Percentiles rank a stretch among this genome's conserved stretches.
These are phyloP conservation scores for Carcharodon carcharias DNA, from an alignment of 2,797 vertebrate genomes.

Conservation along the genomic window DNA sequence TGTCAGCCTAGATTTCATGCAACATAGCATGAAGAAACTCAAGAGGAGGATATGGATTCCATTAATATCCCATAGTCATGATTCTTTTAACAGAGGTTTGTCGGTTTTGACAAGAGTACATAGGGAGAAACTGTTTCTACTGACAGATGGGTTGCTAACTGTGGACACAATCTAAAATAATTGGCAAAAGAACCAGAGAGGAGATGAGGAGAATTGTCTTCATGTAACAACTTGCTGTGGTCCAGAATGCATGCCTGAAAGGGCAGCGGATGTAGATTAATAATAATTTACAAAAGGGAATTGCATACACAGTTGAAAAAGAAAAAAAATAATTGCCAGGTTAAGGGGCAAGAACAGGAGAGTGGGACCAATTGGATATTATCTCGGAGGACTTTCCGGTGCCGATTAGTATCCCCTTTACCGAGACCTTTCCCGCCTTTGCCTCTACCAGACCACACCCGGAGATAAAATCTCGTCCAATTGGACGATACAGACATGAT, in stretches of 20 bases:
- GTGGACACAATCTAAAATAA: not conserved
- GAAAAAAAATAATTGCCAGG: no score
- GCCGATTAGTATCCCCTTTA: no score
- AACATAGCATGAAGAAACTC: not conserved
- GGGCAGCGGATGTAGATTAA: not conserved
- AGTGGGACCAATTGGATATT: no score
- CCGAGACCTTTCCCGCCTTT: no score
- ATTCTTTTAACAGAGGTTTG: not conserved
- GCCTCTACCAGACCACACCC: no score
- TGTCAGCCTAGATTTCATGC: not conserved
- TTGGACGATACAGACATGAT: no score
- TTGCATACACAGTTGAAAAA: no score
- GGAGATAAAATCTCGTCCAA: no score
- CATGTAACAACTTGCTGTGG: not conserved
- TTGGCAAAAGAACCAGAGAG: not conserved
- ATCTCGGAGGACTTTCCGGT: no score
- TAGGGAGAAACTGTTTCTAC: not conserved
- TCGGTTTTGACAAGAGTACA: not conserved
- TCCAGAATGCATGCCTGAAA: not conserved
- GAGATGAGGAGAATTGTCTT: not conserved
- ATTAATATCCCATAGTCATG: not conserved
- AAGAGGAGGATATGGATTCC: not conserved
- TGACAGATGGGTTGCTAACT: not conserved
- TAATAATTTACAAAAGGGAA: no score
- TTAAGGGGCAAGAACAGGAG: no score